Evolutionary conservation across 2,797 vertebrate genomes (phyloP).

Genomic region (Pagetopsis macropterus): DNA sequence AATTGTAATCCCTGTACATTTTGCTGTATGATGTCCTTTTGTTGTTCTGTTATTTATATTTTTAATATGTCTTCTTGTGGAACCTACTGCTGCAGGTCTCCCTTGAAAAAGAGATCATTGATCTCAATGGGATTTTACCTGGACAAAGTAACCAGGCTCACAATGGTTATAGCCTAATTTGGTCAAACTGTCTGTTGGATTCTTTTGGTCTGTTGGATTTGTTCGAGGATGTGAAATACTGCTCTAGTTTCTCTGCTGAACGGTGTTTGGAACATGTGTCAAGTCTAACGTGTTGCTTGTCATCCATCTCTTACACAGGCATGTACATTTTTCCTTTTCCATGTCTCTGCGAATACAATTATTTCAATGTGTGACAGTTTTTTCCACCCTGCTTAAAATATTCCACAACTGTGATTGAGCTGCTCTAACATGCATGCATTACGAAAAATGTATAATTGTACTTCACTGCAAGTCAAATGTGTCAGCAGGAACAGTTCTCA

Average conservation of each 20-base stretch:
- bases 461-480: slow-evolving; percentile 28
- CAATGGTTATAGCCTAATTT: slow-evolving; percentile 47
- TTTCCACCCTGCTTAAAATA: neutral
- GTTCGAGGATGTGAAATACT: slow-evolving; percentile 9
- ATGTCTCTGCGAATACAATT: neutral
- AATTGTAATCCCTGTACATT: too few species aligned
- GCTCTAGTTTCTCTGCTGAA: slow-evolving; percentile 23
- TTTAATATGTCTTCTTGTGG: too few species aligned
- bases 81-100: too few species aligned
- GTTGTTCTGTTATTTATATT: too few species aligned
- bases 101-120: too few species aligned
- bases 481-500: neutral
- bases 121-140: too few species aligned
- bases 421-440: slow-evolving; percentile 12
- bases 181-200: slow-evolving; percentile 40
- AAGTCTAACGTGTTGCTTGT: slow-evolving; percentile 2
- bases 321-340: slow-evolving; percentile 6
- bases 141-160: slow-evolving; percentile 5
- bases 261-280: slow-evolving; percentile 58
- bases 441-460: neutral
- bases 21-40: too few species aligned
- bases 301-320: neutral
- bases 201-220: slow-evolving; percentile 5
- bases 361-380: neutral
- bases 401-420: neutral